These are phyloP conservation scores for Amblyornis subalaris DNA, from an alignment of 2,113 vertebrate species.

Conservation along the genomic window DNA sequence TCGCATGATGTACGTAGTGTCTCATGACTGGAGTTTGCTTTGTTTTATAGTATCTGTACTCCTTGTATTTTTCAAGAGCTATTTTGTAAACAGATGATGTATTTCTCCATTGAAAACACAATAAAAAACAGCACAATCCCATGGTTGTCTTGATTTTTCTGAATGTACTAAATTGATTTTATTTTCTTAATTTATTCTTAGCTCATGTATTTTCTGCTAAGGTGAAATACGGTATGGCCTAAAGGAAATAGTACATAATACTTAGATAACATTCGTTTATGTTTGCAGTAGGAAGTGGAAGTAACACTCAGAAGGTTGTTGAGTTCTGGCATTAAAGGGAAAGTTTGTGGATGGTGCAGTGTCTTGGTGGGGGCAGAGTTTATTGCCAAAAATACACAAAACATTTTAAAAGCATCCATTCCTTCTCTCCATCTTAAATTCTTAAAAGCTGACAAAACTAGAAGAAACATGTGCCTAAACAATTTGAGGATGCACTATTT, in stretches of 20 bases:
- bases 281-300: neutral
- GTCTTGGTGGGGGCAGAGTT: neutral
- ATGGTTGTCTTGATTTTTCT: constrained; percentile 68
- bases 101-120: constrained; percentile 88
- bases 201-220: neutral
- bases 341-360: neutral
- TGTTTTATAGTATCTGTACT: constrained; percentile 88
- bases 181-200: neutral
- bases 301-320: neutral
- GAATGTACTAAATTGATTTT: neutral
- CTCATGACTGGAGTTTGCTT: constrained; percentile 86
- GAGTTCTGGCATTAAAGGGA: neutral
- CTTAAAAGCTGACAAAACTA: neutral
- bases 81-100: constrained; percentile 90
- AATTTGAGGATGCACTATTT: neutral
- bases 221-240: neutral
- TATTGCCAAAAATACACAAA: neutral
- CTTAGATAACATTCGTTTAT: neutral
- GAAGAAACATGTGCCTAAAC: neutral
- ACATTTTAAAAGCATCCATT: neutral
- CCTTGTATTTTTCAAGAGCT: constrained; percentile 89
- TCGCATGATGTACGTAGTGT: constrained; percentile 85
- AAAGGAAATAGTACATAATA: neutral
- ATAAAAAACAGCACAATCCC: constrained; percentile 83
- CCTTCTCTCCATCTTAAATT: neutral